Evolutionary conservation across 2,797 vertebrate species (phyloP).

Genomic region (Siniperca undulata): DNA sequence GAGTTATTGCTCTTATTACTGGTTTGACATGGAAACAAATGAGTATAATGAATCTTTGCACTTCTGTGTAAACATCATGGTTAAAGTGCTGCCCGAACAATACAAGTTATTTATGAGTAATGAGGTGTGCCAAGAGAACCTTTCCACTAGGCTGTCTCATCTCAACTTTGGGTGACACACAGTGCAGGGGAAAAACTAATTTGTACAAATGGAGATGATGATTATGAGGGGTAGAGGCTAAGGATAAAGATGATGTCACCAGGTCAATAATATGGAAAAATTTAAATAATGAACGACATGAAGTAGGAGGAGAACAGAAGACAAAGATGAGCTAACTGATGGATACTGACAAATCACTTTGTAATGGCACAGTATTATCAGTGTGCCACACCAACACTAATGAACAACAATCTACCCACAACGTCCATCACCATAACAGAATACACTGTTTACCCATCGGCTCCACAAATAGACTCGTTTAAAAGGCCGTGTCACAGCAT

Average conservation of each 20-base stretch:
- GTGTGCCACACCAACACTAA: constrained; percentile 40
- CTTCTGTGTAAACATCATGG: constrained; percentile 13
- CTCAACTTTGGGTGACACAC: constrained; percentile 6
- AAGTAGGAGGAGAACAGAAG: constrained; percentile 33
- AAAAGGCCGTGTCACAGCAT: constrained; percentile 10
- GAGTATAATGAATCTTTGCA: neutral
- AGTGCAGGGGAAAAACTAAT: neutral
- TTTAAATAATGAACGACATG: neutral
- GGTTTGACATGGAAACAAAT: constrained; percentile 1
- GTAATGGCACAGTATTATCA: constrained; percentile 19
- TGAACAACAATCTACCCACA: constrained; percentile 32
- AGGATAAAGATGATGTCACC: constrained; percentile 22
- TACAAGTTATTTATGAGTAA: constrained; percentile 22
- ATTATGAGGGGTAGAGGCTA: neutral
- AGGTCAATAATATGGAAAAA: constrained; percentile 35
- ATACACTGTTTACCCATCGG: constrained; percentile 1
- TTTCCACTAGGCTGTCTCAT: constrained; percentile 16
- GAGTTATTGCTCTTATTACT: constrained; percentile 1
- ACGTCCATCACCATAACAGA: constrained; percentile 22
- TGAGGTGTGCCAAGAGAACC: neutral
- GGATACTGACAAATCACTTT: constrained; percentile 39
- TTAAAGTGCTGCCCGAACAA: constrained; percentile 7
- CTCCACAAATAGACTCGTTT: constrained; percentile 43
- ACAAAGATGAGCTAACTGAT: constrained; percentile 29
- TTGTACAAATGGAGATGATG: constrained; percentile 14